These are phyloP conservation scores for Odontomachus brunneus DNA, from an alignment of 1,140 invertebrate species.

Conservation along the genomic window DNA sequence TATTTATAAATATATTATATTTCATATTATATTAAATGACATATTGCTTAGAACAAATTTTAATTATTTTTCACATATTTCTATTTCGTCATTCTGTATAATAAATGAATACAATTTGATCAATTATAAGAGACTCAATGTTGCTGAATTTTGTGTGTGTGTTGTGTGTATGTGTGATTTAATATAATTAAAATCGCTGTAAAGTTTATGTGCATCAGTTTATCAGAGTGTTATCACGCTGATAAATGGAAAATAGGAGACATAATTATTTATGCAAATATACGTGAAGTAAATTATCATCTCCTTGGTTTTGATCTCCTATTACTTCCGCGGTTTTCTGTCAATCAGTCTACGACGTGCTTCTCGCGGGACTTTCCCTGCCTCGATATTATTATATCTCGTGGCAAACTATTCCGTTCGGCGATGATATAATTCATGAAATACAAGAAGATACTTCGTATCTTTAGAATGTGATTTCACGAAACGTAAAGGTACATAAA, in stretches of 20 bases:
- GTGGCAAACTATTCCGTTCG: background rate
- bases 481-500: conserved; percentile 6
- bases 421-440: background rate
- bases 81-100: no score
- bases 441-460: background rate
- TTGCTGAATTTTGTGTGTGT: no score
- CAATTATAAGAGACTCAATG: no score
- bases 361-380: conserved; percentile 14
- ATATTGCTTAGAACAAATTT: no score
- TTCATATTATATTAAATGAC: no score
- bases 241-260: background rate
- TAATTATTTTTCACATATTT: no score
- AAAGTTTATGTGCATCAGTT: no score
- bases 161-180: no score
- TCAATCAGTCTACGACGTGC: background rate
- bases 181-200: no score
- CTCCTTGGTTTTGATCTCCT: background rate
- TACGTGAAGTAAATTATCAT: background rate
- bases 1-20: no score
- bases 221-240: conserved; percentile 8
- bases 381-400: background rate
- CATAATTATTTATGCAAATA: conserved; percentile 12
- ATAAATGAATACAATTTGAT: no score
- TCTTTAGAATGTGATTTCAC: background rate
- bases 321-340: background rate